Conservation (phyloP, 2,113 vertebrate genomes). For the Bos taurus region ARS-UCD2.0 NC_037338.1:79233001-79233500, state of each 20-base stretch:
- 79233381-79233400: not conserved
- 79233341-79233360: not conserved
- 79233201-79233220: not conserved
- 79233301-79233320: not conserved
- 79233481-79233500: not conserved
- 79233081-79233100: not conserved
- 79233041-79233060: not conserved
- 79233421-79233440: not conserved
- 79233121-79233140: not conserved
- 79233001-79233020: not conserved
- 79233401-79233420: not conserved
- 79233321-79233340: not conserved
- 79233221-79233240: not conserved
- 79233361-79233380: not conserved
- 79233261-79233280: not conserved
- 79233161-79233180: not conserved
- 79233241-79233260: not conserved
- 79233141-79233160: not conserved
- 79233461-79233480: not conserved
- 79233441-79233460: not conserved
- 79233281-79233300: not conserved
- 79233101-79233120: not conserved
- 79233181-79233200: not conserved
- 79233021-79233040: not conserved
- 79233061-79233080: not conserved